Evolutionary conservation across 2,888 invertebrate species (phyloP).

Genomic region (Ichneumoninae sp.): DNA sequence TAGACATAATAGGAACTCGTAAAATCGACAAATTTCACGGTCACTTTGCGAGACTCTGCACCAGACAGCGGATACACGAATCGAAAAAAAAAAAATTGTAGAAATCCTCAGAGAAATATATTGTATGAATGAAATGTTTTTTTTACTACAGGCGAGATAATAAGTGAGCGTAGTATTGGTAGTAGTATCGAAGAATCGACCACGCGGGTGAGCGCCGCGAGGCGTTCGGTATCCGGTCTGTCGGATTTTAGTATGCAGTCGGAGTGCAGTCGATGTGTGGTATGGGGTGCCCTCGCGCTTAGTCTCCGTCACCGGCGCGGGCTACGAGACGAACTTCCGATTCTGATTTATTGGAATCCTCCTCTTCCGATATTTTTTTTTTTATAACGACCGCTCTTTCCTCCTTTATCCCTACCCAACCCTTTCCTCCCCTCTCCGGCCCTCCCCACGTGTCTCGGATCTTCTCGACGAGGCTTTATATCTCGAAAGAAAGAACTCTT

Average conservation of each 20-base stretch:
- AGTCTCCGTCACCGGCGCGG: slow-evolving; percentile 54
- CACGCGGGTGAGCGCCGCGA: slow-evolving; percentile 76
- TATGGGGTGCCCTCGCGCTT: slow-evolving; percentile 75
- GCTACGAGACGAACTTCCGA: slow-evolving; percentile 80
- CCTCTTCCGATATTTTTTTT: slow-evolving; percentile 79
- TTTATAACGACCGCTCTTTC: slow-evolving; percentile 71
- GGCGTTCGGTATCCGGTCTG: slow-evolving; percentile 83
- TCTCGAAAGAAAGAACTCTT: slow-evolving; percentile 37
- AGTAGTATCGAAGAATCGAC: slow-evolving; percentile 64
- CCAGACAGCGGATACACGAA: not conserved
- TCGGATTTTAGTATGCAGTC: slow-evolving; percentile 82
- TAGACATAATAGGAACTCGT: not conserved
- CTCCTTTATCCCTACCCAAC: slow-evolving; percentile 36
- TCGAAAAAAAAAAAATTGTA: not conserved
- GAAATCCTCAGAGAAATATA: not conserved
- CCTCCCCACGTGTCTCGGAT: slow-evolving; percentile 2
- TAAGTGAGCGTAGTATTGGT: slow-evolving; percentile 48
- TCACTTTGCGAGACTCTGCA: not conserved
- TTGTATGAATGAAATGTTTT: not conserved
- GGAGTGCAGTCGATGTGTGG: slow-evolving; percentile 76
- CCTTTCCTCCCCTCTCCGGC: not conserved
- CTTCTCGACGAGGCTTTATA: not conserved
- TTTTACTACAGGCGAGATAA: slow-evolving; percentile 11
- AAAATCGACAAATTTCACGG: not conserved
- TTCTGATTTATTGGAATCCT: slow-evolving; percentile 83